phyloP scores from a whole-genome alignment of 2,888 invertebrate genomes.

The Pomacea canaliculata region DNA sequence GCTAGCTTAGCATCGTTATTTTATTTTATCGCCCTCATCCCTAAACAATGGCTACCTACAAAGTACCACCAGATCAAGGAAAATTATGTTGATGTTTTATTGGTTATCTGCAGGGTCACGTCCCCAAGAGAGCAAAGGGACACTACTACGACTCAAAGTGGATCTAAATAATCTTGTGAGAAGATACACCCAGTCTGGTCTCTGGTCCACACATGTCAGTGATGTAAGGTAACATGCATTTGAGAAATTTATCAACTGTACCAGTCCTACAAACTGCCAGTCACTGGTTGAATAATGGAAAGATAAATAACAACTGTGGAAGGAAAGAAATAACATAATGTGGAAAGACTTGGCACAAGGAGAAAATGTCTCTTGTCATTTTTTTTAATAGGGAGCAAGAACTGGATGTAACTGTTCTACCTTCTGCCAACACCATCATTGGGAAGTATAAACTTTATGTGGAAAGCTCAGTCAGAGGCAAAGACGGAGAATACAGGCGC shows the following conservation, averaged over 20 bases:
- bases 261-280: too few relatives aligned
- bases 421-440: constrained; percentile 49
- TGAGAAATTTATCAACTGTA: too few relatives aligned
- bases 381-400: constrained; percentile 6
- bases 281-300: too few relatives aligned
- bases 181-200: background rate
- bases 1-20: too few relatives aligned
- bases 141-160: constrained; percentile 42
- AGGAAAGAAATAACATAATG: too few relatives aligned
- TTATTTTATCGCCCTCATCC: too few relatives aligned
- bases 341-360: too few relatives aligned
- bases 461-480: constrained; percentile 43
- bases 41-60: too few relatives aligned
- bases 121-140: constrained; percentile 61
- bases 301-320: too few relatives aligned
- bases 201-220: constrained; percentile 15
- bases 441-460: constrained; percentile 54
- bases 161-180: constrained; percentile 7
- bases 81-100: too few relatives aligned
- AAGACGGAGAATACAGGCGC: constrained; percentile 37
- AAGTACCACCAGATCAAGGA: too few relatives aligned
- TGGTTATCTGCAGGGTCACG: constrained; percentile 41
- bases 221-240: background rate
- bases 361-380: too few relatives aligned
- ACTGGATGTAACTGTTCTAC: constrained; percentile 35